phyloP scores from a whole-genome alignment of 2,113 vertebrate species.

The Pelodiscus sinensis region DNA sequence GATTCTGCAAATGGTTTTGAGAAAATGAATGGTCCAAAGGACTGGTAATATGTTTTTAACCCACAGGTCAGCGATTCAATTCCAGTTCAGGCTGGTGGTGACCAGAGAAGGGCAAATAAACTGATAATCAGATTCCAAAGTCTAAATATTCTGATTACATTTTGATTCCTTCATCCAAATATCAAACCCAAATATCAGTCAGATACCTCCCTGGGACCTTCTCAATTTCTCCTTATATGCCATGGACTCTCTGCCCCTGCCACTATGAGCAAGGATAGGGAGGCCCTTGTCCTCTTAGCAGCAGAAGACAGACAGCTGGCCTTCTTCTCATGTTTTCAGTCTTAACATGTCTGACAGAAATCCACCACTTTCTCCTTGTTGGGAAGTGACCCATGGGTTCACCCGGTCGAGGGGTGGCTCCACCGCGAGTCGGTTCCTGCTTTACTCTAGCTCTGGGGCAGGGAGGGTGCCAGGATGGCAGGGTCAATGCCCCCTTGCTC shows the following conservation, averaged over 20 bases:
- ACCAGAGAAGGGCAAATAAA: neutral
- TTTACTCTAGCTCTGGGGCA: too few relatives aligned
- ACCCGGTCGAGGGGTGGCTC: too few relatives aligned
- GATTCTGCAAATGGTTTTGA: neutral
- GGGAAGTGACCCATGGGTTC: too few relatives aligned
- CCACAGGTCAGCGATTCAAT: neutral
- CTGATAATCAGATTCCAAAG: fast-evolving
- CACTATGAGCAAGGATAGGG: too few relatives aligned
- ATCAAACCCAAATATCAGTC: neutral
- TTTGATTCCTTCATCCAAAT: neutral
- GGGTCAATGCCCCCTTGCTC: too few relatives aligned
- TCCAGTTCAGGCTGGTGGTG: neutral
- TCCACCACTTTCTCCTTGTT: neutral
- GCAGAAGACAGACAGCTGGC: too few relatives aligned
- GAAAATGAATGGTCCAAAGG: neutral
- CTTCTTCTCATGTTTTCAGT: neutral
- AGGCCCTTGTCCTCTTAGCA: neutral
- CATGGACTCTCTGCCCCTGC: neutral
- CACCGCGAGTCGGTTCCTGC: too few relatives aligned
- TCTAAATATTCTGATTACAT: neutral
- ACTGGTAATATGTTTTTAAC: neutral
- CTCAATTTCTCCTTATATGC: neutral
- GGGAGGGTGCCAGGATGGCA: too few relatives aligned
- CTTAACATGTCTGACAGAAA: neutral
- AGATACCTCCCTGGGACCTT: neutral